Evolutionary conservation across 2,113 vertebrate genomes (phyloP), one percentile per base, ranked within the genome.

Genomic region (Gnathonemus echidnorhynchus): DNA sequence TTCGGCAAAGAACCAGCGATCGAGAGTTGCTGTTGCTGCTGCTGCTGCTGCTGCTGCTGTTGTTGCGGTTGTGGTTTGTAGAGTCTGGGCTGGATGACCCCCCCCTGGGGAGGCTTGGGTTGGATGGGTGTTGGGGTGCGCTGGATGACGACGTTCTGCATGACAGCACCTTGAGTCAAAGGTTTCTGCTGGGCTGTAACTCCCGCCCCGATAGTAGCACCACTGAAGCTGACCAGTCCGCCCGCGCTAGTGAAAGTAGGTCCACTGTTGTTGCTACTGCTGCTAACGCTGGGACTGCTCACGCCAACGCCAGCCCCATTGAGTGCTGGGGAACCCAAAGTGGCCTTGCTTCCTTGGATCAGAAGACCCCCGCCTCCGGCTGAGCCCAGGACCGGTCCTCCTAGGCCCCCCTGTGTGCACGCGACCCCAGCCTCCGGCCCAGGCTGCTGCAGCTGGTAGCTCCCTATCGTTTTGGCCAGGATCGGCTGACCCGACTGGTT

Each of bases 91-190:
- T 97, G 97, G 52, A 98, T 96, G 84, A 97, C 94, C 0, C 97
- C 98, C 0, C 97, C 96, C 89, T 96, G 95, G 0, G 96, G 93
- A 0, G 98, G 98, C 58, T 99, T 99, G 93, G 98, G 98, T 89
- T 99, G 98, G 93, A 99, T 99, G 15, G 98, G 98, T 0, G 98
- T 99, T 56, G 98, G 98, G 1, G 98, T 98, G 53, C 98, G 93
- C 89, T 99, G 98, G 74, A 99, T 97, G 93, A 99, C 98, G 90
- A 99, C 97, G 17, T 97, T 99, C 88, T 97, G 97, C 91, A 98
- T 97, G 92, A 98, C 92, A 0, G 98, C 94, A 1, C 97, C 97
- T 97, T 96, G 17, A 94, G 88, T 90, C 95, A 96, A 93, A 31
- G 94, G 77, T 31, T 89, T 92, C 88, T 91, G 58, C 53, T 95